phyloP scores from a whole-genome alignment of 2,888 invertebrate genomes.

The Drosophila nr. perissopoda region DNA sequence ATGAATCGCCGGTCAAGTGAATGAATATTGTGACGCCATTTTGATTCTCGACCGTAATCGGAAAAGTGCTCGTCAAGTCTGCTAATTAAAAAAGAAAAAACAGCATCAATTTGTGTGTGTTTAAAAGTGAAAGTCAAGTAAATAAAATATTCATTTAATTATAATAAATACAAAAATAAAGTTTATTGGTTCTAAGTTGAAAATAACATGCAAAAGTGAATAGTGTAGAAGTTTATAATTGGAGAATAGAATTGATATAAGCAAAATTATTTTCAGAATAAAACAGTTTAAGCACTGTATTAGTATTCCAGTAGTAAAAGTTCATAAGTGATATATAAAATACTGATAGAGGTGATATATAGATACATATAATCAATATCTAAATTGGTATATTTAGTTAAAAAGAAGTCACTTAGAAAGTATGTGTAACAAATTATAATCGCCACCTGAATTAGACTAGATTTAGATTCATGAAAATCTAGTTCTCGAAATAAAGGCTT shows the following conservation, averaged over 20 bases:
- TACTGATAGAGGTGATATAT: background rate
- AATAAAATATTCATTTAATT: constrained; percentile 6
- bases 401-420: background rate
- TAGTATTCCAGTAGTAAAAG: background rate
- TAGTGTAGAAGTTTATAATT: background rate
- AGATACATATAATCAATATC: background rate
- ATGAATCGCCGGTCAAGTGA: constrained; percentile 11
- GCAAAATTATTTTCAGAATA: background rate
- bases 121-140: constrained; percentile 36
- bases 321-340: background rate
- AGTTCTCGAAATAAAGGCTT: background rate
- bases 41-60: constrained; percentile 20
- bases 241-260: background rate
- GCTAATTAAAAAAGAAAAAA: constrained; percentile 14
- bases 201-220: background rate
- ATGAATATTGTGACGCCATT: constrained; percentile 31
- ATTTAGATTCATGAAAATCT: background rate
- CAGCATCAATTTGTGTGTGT: constrained; percentile 9
- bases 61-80: constrained; percentile 8
- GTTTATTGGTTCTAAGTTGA: background rate
- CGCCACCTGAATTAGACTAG: background rate
- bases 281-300: background rate
- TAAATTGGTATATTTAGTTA: background rate
- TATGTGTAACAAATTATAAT: background rate
- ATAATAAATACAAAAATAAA: background rate